Conservation (phyloP, 2,113 vertebrate genomes). For the Oenanthe melanoleuca region DNA sequence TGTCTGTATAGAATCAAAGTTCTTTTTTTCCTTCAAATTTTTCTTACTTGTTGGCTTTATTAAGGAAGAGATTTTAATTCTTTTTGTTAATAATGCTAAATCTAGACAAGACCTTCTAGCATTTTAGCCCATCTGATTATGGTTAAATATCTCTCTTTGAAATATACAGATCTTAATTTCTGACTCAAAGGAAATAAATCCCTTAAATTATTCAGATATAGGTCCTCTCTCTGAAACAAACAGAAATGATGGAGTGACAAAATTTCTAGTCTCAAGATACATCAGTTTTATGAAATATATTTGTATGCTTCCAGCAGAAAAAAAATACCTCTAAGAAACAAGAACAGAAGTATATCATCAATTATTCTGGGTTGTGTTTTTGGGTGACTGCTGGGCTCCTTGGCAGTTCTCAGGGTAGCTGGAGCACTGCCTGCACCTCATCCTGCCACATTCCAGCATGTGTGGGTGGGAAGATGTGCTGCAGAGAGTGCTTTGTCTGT, state of each 20-base stretch:
- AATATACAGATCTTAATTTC: background rate
- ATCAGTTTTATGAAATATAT: background rate
- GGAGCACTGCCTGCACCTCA: background rate
- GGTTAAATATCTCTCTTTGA: background rate
- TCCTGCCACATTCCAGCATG: background rate
- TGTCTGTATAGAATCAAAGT: background rate
- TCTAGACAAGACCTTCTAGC: background rate
- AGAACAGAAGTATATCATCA: background rate
- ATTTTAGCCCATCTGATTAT: background rate
- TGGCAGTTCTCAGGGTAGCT: background rate
- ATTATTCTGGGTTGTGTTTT: background rate
- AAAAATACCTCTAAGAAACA: background rate
- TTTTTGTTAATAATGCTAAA: background rate
- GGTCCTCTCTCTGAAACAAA: background rate
- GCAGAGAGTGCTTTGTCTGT: background rate
- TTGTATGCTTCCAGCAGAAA: background rate
- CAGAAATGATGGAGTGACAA: background rate
- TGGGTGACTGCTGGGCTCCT: background rate
- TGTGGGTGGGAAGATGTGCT: background rate
- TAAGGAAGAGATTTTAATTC: background rate
- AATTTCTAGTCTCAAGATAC: background rate
- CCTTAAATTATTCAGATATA: background rate
- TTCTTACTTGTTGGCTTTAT: background rate
- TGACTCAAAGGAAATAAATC: background rate
- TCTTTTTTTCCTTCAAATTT: constrained; percentile 19